Base-by-base conservation (phyloP, 2,888 invertebrate species). In the Troides aeacus region DNA sequence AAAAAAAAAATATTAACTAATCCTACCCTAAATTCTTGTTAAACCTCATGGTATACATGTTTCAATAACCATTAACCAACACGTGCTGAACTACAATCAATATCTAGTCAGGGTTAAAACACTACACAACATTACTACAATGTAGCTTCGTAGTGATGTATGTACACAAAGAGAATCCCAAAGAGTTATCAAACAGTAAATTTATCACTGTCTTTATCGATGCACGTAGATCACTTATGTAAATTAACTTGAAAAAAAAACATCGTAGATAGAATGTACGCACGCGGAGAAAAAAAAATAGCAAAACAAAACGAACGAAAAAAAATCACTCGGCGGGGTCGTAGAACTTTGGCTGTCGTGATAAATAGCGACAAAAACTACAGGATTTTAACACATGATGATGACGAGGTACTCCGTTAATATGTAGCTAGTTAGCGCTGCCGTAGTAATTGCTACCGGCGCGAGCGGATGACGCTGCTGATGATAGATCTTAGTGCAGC, bases 371-470 rank as follows among this genome's bases (percentile, higher is more conserved):
- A 57, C 42, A 46, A 67, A 46, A 57, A 42, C 39, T 18, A 50
- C 42, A 23, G 23, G 1, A 1, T 66, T 57, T 42, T 61, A 53
- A 50, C 39, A 64, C n/a, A 21, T 17, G 42, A 58, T 36, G 62
- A 68, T 58, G 58, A 63, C 63, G 63, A 36, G 58, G 36, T 12
- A n/a, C 24, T 18, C 42, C 18, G 23, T 23, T 58, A 58, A 21
- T n/a, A 8, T 63, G 24, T 36, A 63, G 30, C 57, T 39, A 56
- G 62, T 68, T 68, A 59, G 63, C 68, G 63, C 2, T 30, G 57
- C 57, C 62, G 57, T 62, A 68, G 62, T 15, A 63, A 50, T 46
- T n/a, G 50, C 50, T 68, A 59, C 58, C 59, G 30, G 68, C 68
- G 24, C 5, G 24, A 62, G 15, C 24, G 53, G 2, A 57, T 46